Evolutionary conservation across 2,113 vertebrate genomes (phyloP).

Genomic region (Ranitomeya imitator): DNA sequence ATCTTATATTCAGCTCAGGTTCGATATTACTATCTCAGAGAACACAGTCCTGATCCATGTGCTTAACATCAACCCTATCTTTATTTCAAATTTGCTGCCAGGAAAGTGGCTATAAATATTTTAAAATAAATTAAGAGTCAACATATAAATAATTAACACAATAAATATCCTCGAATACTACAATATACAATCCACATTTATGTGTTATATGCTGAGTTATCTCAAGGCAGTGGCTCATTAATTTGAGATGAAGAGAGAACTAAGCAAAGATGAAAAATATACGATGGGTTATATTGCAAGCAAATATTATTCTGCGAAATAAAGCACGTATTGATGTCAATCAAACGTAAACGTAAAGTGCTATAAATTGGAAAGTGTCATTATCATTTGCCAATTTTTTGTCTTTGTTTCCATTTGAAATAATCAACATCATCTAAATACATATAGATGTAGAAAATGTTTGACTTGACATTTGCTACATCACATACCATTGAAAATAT

Average conservation of each 20-base stretch:
- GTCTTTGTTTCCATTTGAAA: neutral
- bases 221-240: conserved; percentile 1
- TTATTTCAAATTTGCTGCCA: conserved; percentile 26
- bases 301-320: conserved; percentile 17
- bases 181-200: conserved; percentile 26
- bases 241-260: conserved; percentile 31
- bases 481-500: neutral
- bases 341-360: neutral
- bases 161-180: conserved; percentile 33
- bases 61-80: conserved; percentile 21
- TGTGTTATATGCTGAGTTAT: conserved; percentile 26
- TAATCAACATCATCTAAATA: neutral
- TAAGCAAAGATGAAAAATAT: neutral
- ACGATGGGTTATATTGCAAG: neutral
- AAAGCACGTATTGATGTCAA: conserved; percentile 1
- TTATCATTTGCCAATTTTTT: neutral
- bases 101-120: conserved; percentile 27
- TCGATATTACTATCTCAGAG: conserved; percentile 10
- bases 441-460: neutral
- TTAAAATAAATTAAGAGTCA: conserved; percentile 35
- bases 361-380: neutral
- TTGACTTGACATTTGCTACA: too few relatives aligned
- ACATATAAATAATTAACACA: conserved; percentile 38
- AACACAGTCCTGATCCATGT: conserved; percentile 1
- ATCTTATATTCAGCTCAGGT: conserved; percentile 12